Evolutionary conservation across 2,888 invertebrate species (phyloP).

Genomic region (Cosmia trapezina): DNA sequence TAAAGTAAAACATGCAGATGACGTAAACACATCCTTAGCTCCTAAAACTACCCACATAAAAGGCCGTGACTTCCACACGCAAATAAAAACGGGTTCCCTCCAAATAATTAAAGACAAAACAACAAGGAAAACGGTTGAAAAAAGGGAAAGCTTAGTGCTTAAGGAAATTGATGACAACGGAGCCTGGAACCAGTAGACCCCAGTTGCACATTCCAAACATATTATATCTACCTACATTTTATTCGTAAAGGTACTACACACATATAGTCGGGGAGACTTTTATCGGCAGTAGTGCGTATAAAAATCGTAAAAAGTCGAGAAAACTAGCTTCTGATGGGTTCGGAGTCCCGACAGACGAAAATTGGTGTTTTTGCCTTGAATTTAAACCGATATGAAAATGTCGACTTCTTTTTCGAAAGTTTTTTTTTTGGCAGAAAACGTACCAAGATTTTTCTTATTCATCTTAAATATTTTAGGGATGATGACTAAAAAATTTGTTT

Average conservation of each 20-base stretch:
- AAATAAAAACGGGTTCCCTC: constrained; percentile 22
- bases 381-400: constrained; percentile 18
- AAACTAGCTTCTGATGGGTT: constrained; percentile 9
- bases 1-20: background rate
- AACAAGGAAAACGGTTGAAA: constrained; percentile 29
- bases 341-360: constrained; percentile 1
- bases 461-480: no score
- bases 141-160: constrained; percentile 34
- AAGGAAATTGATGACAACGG: constrained; percentile 39
- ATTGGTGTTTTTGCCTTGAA: constrained; percentile 16
- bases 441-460: no score
- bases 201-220: constrained; percentile 39
- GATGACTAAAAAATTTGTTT: no score
- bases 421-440: background rate
- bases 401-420: background rate
- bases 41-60: constrained; percentile 7
- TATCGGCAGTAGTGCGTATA: constrained; percentile 26
- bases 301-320: constrained; percentile 35
- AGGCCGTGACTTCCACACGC: background rate
- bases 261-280: constrained; percentile 30
- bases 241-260: constrained; percentile 29
- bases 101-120: constrained; percentile 47
- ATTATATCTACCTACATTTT: constrained; percentile 32
- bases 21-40: background rate
- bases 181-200: constrained; percentile 43